These are phyloP conservation scores for Drosophila macrospina DNA, from an alignment of 2,888 invertebrate species.

Conservation along the genomic window DNA sequence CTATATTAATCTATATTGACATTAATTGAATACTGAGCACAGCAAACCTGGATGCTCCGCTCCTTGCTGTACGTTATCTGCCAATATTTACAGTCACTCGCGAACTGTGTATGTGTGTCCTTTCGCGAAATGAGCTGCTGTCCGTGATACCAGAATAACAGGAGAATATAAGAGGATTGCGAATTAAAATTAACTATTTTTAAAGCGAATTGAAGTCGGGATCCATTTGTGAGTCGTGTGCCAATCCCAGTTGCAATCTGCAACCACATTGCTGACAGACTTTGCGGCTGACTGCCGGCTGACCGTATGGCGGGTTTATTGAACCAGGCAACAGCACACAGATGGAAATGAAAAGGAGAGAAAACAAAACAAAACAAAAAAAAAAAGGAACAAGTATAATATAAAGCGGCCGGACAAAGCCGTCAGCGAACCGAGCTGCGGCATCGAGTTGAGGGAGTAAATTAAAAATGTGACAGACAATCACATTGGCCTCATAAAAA, in stretches of 20 bases:
- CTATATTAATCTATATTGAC: too few relatives aligned
- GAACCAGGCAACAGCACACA: slow-evolving; percentile 47
- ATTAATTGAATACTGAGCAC: too few relatives aligned
- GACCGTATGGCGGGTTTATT: slow-evolving; percentile 66
- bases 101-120: slow-evolving; percentile 7
- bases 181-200: slow-evolving; percentile 69
- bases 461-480: slow-evolving; percentile 72
- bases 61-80: background rate
- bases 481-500: slow-evolving; percentile 69
- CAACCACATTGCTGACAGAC: slow-evolving; percentile 24
- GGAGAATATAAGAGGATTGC: slow-evolving; percentile 26
- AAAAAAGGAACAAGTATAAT: background rate
- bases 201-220: slow-evolving; percentile 45
- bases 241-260: slow-evolving; percentile 27
- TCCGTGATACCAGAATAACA: slow-evolving; percentile 13
- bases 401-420: slow-evolving; percentile 36
- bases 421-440: slow-evolving; percentile 40
- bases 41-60: too few relatives aligned
- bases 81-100: slow-evolving; percentile 15
- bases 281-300: slow-evolving; percentile 29
- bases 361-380: too few relatives aligned
- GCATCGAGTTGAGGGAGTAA: slow-evolving; percentile 57
- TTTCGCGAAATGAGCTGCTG: slow-evolving; percentile 7
- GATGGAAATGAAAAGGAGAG: background rate
- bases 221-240: slow-evolving; percentile 12